phyloP scores from a whole-genome alignment of 2,888 invertebrate species.

The Sepioteuthis lessoniana region DNA sequence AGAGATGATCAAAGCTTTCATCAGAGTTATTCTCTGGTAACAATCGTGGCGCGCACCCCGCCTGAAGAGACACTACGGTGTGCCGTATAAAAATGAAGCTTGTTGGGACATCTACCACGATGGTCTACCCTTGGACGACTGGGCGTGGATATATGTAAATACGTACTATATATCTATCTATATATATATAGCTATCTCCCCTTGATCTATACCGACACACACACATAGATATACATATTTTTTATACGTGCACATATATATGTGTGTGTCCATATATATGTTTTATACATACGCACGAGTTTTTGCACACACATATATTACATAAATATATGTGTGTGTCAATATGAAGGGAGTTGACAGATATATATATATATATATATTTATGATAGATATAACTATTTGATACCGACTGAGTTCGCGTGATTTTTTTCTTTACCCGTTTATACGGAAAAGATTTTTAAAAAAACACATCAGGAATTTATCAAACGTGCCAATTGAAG shows the following conservation, averaged over 20 bases:
- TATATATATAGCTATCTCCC: neutral
- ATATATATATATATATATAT: conserved; percentile 8
- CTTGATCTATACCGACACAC: neutral
- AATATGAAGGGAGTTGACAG: neutral
- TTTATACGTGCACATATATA: neutral
- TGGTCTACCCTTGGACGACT: conserved; percentile 33
- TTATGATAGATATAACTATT: neutral
- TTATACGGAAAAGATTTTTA: neutral
- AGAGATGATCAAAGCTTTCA: neutral
- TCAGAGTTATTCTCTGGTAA: neutral
- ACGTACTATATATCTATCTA: conserved; percentile 1
- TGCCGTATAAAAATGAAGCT: neutral
- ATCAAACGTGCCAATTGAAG: neutral
- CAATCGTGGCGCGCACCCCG: neutral
- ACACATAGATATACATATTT: neutral
- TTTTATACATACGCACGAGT: neutral
- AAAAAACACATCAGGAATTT: neutral
- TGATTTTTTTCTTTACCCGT: neutral
- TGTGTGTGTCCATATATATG: neutral
- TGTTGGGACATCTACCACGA: conserved; percentile 23
- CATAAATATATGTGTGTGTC: neutral
- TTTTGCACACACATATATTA: neutral
- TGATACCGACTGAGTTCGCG: neutral
- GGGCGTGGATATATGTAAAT: conserved; percentile 23
- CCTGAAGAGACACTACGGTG: neutral